A percentile compares a stretch with the other conserved stretches of the same genome.
These are phyloP conservation scores for Cyprinodon diabolis DNA, from an alignment of 2,797 vertebrate genomes.

Conservation along the genomic window DNA sequence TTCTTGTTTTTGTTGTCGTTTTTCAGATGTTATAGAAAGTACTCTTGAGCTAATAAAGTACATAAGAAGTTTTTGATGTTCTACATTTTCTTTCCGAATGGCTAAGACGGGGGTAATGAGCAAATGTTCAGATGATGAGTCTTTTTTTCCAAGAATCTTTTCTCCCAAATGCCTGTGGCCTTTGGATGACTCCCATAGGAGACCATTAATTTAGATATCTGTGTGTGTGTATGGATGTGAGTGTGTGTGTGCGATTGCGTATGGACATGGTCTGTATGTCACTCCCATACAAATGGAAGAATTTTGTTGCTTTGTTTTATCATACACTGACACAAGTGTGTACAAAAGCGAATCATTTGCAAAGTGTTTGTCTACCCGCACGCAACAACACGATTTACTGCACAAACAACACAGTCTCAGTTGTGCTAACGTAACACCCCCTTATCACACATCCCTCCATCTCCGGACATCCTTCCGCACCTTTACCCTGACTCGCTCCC, in stretches of 20 bases:
- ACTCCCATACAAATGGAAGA: conserved; percentile 33
- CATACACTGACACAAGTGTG: conserved; percentile 29
- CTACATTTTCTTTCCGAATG: conserved; percentile 47
- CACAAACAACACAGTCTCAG: conserved; percentile 20
- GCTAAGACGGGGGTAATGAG: conserved; percentile 90
- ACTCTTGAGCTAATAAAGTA: conserved; percentile 57
- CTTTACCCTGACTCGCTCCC: conserved; percentile 62
- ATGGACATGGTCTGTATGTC: conserved; percentile 30
- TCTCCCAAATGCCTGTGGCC: conserved; percentile 92
- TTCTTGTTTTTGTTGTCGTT: conserved; percentile 19
- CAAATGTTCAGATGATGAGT: conserved; percentile 91
- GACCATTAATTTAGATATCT: conserved; percentile 94
- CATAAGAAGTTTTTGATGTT: conserved; percentile 55
- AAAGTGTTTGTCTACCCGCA: conserved; percentile 10
- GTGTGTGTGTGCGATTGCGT: conserved; percentile 6
- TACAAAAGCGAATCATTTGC: conserved; percentile 42
- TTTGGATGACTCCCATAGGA: conserved; percentile 96
- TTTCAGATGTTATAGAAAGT: conserved; percentile 46
- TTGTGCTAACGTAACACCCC: conserved; percentile 35
- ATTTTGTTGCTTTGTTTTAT: conserved; percentile 54
- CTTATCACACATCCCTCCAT: conserved; percentile 61
- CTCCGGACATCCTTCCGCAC: conserved; percentile 74
- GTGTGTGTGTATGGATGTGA: conserved; percentile 46
- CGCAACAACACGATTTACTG: conserved; percentile 7
- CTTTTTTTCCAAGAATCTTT: conserved; percentile 96